Percentiles rank a stretch among this genome's conserved stretches.
These are phyloP conservation scores for Ciona savignyi DNA, from an alignment of 23 tunicate genomes.

Conservation along the genomic window DNA sequence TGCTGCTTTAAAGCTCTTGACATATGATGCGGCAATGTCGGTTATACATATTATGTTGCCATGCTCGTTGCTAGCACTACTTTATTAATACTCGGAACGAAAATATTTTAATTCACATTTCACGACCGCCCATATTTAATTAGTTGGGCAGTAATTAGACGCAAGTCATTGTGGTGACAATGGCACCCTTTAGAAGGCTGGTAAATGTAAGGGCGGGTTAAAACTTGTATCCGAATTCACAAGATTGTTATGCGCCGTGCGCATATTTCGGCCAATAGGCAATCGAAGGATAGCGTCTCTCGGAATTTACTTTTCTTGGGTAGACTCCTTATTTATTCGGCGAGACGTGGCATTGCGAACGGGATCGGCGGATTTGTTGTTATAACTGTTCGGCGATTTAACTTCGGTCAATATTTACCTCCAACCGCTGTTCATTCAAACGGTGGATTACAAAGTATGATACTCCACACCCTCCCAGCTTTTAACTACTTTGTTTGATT, in stretches of 20 bases:
- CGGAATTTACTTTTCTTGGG: not conserved
- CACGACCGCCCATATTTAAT: too few relatives aligned
- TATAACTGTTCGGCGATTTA: not conserved
- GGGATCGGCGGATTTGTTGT: not conserved
- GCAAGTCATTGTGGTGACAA: not conserved
- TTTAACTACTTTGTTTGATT: too few relatives aligned
- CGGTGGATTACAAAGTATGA: not conserved
- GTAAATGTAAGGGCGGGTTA: not conserved
- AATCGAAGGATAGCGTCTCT: not conserved
- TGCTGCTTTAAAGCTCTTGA: too few relatives aligned
- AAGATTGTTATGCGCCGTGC: not conserved
- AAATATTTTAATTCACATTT: too few relatives aligned
- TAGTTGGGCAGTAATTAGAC: not conserved
- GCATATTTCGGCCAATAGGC: slow-evolving; percentile 8
- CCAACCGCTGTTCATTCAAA: slow-evolving; percentile 8
- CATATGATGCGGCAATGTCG: too few relatives aligned
- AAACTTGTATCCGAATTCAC: not conserved
- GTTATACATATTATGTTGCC: too few relatives aligned
- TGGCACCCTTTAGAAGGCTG: not conserved
- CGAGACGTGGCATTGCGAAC: not conserved
- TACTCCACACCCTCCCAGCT: too few relatives aligned
- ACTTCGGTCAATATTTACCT: slow-evolving; percentile 7
- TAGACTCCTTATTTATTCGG: not conserved
- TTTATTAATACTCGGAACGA: too few relatives aligned
- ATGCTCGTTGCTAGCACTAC: too few relatives aligned